phyloP scores from a whole-genome alignment of 2,888 invertebrate genomes.

The Drosophila trichaetosa region DNA sequence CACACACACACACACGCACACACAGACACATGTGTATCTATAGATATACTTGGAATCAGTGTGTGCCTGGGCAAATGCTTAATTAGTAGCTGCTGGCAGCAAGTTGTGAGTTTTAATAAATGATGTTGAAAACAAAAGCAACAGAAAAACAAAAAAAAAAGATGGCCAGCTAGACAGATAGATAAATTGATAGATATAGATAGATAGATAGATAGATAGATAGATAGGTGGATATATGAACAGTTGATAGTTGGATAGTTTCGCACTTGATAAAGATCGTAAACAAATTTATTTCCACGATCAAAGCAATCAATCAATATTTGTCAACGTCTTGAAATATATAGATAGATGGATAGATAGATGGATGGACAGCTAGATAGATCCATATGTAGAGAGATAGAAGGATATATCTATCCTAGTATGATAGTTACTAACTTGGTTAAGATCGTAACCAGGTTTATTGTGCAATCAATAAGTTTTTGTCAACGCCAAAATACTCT shows the following conservation, averaged over 20 bases:
- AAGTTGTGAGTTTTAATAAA: conserved; percentile 58
- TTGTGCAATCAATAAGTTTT: conserved; percentile 38
- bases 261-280: conserved; percentile 1
- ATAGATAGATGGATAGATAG: too few species aligned
- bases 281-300: conserved; percentile 22
- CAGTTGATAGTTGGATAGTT: background rate
- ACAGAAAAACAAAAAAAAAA: background rate
- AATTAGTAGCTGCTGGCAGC: conserved; percentile 69
- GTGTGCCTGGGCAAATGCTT: conserved; percentile 53
- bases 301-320: conserved; percentile 31
- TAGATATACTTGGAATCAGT: conserved; percentile 10
- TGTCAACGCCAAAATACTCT: conserved; percentile 26
- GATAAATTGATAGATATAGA: background rate
- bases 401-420: background rate
- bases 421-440: background rate
- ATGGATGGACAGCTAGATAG: too few species aligned
- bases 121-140: conserved; percentile 33
- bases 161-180: background rate
- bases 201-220: background rate
- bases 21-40: conserved; percentile 16
- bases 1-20: background rate
- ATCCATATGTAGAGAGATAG: background rate
- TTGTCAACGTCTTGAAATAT: conserved; percentile 20
- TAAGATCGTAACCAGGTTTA: conserved; percentile 26
- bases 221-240: background rate